These are phyloP conservation scores for Drosophila varians DNA, from an alignment of 1,140 invertebrate species.

Conservation along the genomic window DNA sequence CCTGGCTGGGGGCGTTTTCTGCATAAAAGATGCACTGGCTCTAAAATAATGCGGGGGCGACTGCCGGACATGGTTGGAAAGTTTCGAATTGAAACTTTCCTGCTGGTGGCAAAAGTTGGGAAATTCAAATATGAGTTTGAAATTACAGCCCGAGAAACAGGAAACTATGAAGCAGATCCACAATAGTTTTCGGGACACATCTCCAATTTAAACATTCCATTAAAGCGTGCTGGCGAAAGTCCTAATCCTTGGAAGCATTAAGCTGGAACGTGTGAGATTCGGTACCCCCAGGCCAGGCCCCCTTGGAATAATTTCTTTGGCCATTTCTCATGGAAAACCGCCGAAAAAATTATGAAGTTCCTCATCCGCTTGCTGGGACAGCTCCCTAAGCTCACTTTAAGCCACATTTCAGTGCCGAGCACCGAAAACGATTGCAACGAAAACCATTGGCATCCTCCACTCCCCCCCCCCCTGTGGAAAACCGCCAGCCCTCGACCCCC, in stretches of 20 bases:
- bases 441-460: background rate
- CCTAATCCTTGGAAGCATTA: background rate
- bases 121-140: background rate
- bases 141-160: background rate
- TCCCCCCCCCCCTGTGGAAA: background rate
- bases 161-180: background rate
- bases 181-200: too few relatives aligned
- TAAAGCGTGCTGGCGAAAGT: background rate
- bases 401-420: conserved; percentile 3
- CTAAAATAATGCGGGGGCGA: too few relatives aligned
- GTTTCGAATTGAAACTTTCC: background rate
- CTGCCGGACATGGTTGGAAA: background rate
- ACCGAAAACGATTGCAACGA: conserved; percentile 1
- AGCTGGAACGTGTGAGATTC: background rate
- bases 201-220: background rate
- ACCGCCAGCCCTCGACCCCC: background rate
- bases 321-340: background rate
- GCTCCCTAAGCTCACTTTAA: background rate
- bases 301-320: background rate
- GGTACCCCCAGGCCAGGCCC: too few relatives aligned
- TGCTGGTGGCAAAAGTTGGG: background rate
- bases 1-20: background rate
- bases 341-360: background rate
- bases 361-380: background rate
- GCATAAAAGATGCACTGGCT: background rate